Percentiles rank a stretch among this genome's conserved stretches.
phyloP scores from a whole-genome alignment of 2,113 vertebrate species.

The Alexandromys fortis region DNA sequence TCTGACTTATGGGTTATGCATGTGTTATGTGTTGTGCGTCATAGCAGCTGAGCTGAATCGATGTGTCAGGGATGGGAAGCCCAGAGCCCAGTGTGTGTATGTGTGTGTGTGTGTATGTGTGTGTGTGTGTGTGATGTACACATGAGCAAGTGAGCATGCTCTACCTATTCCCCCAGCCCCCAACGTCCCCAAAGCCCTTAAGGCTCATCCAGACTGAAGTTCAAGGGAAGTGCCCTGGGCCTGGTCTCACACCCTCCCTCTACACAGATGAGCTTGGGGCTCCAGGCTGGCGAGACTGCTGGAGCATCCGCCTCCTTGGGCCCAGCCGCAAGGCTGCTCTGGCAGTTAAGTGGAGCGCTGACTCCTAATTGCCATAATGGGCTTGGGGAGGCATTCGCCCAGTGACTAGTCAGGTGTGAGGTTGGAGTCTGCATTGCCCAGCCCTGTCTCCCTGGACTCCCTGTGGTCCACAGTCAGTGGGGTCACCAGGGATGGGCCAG shows the following conservation, averaged over 20 bases:
- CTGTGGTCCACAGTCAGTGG: neutral
- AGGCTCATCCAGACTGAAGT: neutral
- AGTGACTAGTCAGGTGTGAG: neutral
- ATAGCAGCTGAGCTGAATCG: rapidly evolving
- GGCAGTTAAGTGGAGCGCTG: neutral
- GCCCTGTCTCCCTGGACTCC: neutral
- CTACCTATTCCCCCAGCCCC: neutral
- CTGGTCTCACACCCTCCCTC: neutral
- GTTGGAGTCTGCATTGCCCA: neutral
- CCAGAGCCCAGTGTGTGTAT: neutral
- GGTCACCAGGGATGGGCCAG: too few species aligned
- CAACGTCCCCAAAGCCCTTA: neutral
- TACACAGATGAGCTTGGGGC: neutral
- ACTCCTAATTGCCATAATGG: conserved; percentile 18
- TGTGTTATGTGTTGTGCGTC: too few species aligned
- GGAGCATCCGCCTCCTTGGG: neutral
- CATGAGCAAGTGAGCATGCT: neutral
- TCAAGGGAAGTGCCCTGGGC: neutral
- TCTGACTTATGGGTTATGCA: neutral
- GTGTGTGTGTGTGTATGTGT: neutral
- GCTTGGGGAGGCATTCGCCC: neutral
- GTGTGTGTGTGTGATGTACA: neutral
- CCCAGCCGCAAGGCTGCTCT: rapidly evolving
- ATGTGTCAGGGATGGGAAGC: rapidly evolving
- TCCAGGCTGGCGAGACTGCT: conserved; percentile 40